phyloP scores from a whole-genome alignment of 2,797 vertebrate species.

The Megalops cyprinoides region DNA sequence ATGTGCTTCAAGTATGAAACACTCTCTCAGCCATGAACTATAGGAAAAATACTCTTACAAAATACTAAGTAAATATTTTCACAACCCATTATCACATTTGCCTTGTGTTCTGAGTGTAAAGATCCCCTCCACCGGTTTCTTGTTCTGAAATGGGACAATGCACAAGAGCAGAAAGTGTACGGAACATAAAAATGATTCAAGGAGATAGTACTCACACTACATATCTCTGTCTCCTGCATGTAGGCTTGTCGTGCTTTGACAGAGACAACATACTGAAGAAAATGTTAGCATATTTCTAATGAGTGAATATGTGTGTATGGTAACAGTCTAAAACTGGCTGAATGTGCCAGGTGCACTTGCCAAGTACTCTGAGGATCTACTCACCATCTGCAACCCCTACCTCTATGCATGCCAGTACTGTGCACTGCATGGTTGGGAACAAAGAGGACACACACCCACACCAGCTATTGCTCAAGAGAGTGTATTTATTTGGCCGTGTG shows the following conservation, averaged over 20 bases:
- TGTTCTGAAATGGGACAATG: background rate
- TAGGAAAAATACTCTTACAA: background rate
- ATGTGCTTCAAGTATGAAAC: background rate
- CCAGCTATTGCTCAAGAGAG: background rate
- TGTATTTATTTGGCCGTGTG: constrained; percentile 35
- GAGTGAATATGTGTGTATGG: background rate
- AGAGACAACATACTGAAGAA: background rate
- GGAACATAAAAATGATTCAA: background rate
- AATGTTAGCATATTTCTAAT: background rate
- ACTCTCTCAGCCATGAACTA: background rate
- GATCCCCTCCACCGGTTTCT: background rate
- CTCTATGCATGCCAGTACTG: too few species aligned
- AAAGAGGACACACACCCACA: constrained; percentile 16
- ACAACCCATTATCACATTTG: background rate
- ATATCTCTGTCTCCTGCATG: too few species aligned
- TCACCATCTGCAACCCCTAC: too few species aligned
- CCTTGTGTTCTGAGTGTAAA: background rate
- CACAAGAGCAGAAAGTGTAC: background rate
- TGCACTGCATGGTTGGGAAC: too few species aligned
- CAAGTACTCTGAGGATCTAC: background rate
- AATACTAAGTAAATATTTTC: background rate
- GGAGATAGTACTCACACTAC: too few species aligned
- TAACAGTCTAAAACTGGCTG: background rate
- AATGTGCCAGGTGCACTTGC: background rate
- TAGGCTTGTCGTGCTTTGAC: too few species aligned